phyloP scores from a whole-genome alignment of 2,797 vertebrate genomes.

The Yasuhikotakia modesta region DNA sequence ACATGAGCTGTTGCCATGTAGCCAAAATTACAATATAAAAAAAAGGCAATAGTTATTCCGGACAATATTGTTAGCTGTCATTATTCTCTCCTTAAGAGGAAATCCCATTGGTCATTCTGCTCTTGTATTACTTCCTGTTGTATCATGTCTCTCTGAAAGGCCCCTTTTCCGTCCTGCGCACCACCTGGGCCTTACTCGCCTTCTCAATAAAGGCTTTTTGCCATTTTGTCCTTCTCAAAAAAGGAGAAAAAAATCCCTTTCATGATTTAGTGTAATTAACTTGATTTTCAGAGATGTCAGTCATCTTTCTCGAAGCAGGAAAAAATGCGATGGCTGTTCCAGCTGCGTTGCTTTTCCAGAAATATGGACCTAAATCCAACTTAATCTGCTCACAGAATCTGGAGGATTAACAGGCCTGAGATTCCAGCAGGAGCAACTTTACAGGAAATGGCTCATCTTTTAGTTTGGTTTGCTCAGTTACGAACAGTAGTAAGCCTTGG shows the following conservation, averaged over 20 bases:
- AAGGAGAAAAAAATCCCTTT: slow-evolving; percentile 50
- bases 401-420: slow-evolving; percentile 63
- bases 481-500: too few relatives aligned
- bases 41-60: too few relatives aligned
- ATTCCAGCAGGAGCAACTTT: slow-evolving; percentile 45
- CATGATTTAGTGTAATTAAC: slow-evolving; percentile 69
- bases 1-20: too few relatives aligned
- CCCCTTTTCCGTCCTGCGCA: slow-evolving; percentile 3
- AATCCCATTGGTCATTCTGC: slow-evolving; percentile 38
- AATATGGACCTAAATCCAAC: slow-evolving; percentile 64
- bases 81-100: slow-evolving; percentile 66
- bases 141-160: slow-evolving; percentile 40
- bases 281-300: slow-evolving; percentile 71
- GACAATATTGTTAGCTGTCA: slow-evolving; percentile 53
- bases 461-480: neutral
- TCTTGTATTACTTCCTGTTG: slow-evolving; percentile 51
- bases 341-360: slow-evolving; percentile 63
- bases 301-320: slow-evolving; percentile 64
- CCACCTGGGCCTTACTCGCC: neutral
- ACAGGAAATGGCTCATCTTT: neutral
- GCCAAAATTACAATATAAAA: too few relatives aligned
- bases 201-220: too few relatives aligned
- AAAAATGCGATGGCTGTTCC: slow-evolving; percentile 55
- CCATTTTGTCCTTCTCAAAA: neutral
- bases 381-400: slow-evolving; percentile 70